phyloP scores from a whole-genome alignment of 2,797 vertebrate species.

The Odontamblyopus lacepedii region DNA sequence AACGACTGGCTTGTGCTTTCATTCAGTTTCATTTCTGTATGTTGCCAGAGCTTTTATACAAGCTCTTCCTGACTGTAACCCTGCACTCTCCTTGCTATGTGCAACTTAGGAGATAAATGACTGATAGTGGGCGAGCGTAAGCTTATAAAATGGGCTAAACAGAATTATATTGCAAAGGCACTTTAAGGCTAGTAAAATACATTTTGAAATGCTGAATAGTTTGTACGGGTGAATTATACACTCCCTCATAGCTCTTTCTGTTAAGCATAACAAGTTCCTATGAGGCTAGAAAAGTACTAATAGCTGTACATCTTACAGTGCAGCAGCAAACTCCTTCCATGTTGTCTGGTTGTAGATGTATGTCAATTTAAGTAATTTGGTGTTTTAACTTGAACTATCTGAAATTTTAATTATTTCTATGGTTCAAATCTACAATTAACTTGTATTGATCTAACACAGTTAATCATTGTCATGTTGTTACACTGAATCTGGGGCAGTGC shows the following conservation, averaged over 20 bases:
- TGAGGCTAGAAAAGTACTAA: not conserved
- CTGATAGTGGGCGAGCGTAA: slow-evolving; percentile 43
- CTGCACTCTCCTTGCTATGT: slow-evolving; percentile 33
- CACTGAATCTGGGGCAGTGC: not conserved
- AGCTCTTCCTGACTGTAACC: slow-evolving; percentile 47
- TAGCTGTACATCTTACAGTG: not conserved
- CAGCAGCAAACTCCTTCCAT: too few species aligned
- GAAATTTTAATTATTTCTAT: not conserved
- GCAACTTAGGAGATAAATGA: slow-evolving; percentile 50
- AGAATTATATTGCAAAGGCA: slow-evolving; percentile 12
- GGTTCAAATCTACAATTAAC: not conserved
- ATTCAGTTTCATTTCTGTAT: slow-evolving; percentile 48
- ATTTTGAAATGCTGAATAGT: not conserved
- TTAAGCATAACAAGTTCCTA: not conserved
- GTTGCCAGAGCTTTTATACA: slow-evolving; percentile 54
- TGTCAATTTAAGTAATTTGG: too few species aligned
- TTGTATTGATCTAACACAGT: not conserved
- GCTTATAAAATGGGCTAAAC: slow-evolving; percentile 17
- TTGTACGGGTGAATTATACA: not conserved
- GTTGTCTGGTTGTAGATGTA: too few species aligned
- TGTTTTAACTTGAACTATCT: not conserved
- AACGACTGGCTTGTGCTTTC: slow-evolving; percentile 54
- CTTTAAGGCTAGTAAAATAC: slow-evolving; percentile 9
- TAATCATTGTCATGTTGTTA: not conserved
- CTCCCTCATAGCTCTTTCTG: not conserved